These are phyloP conservation scores for Chondrilla cf. caribensis DNA, from an alignment of 37 sponge, comb jelly and placozoan genomes.

Conservation along the genomic window DNA sequence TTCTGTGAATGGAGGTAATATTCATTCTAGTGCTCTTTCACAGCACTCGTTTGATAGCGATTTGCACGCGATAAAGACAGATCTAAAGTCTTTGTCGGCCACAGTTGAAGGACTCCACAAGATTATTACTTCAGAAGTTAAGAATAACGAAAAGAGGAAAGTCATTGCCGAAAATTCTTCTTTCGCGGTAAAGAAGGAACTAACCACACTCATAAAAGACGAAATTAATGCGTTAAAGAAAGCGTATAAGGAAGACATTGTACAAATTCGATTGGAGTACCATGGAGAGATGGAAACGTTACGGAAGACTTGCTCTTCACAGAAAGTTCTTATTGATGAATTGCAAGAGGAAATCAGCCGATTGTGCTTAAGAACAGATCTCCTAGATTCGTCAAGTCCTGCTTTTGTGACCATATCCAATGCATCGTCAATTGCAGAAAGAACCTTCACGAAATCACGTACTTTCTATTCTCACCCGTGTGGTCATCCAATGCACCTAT, in stretches of 20 bases:
- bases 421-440: not conserved
- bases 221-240: not conserved
- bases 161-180: not conserved
- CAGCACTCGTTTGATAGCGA: not conserved
- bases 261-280: not conserved
- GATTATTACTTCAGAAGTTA: not conserved
- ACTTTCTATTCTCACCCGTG: constrained; percentile 14
- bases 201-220: not conserved
- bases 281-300: not conserved
- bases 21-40: not conserved
- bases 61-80: not conserved
- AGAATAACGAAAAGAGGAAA: not conserved
- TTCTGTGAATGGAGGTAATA: too few species aligned
- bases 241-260: not conserved
- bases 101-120: not conserved
- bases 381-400: constrained; percentile 5
- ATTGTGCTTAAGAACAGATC: not conserved
- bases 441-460: not conserved
- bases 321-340: not conserved
- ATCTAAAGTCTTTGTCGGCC: not conserved
- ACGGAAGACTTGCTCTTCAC: not conserved
- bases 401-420: not conserved
- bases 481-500: constrained; percentile 7
- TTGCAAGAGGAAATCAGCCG: not conserved
- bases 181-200: not conserved